A percentile compares a stretch with the other conserved stretches of the same genome.
Evolutionary conservation across 92 coral and sea anemone species (phyloP).

Genomic region (Palythoa caribaeorum): DNA sequence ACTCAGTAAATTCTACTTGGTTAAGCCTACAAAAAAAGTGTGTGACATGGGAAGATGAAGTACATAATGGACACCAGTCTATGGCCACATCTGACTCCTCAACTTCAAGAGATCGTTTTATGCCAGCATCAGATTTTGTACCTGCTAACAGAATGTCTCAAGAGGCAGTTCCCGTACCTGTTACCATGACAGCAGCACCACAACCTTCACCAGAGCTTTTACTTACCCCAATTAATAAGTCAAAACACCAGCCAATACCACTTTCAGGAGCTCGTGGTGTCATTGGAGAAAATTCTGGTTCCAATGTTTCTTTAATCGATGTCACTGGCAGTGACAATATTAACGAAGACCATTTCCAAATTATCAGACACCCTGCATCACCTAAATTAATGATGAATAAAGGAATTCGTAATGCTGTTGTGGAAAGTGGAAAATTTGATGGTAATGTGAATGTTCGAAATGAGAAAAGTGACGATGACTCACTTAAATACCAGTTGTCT

Average conservation of each 20-base stretch:
- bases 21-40: constrained; percentile 29
- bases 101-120: constrained; percentile 31
- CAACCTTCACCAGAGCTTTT: constrained; percentile 78
- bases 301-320: constrained; percentile 17
- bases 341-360: constrained; percentile 14
- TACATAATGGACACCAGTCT: background rate
- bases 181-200: constrained; percentile 72
- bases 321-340: constrained; percentile 10
- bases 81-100: background rate
- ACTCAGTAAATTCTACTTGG: constrained; percentile 2
- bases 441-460: background rate
- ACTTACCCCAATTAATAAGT: constrained; percentile 74
- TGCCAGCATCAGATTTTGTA: constrained; percentile 3
- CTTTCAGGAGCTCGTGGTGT: constrained; percentile 53
- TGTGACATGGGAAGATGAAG: constrained; percentile 67
- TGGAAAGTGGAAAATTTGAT: constrained; percentile 20
- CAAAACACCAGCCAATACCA: constrained; percentile 62
- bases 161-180: constrained; percentile 68
- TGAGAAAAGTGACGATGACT: constrained; percentile 25
- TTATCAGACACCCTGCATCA: constrained; percentile 18
- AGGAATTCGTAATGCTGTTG: background rate
- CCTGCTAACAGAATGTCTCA: background rate
- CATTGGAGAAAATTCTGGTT: background rate
- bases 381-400: background rate
- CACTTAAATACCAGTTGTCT: constrained; percentile 49